Conservation (phyloP, 2,113 vertebrate genomes). For the Thymallus thymallus region DNA sequence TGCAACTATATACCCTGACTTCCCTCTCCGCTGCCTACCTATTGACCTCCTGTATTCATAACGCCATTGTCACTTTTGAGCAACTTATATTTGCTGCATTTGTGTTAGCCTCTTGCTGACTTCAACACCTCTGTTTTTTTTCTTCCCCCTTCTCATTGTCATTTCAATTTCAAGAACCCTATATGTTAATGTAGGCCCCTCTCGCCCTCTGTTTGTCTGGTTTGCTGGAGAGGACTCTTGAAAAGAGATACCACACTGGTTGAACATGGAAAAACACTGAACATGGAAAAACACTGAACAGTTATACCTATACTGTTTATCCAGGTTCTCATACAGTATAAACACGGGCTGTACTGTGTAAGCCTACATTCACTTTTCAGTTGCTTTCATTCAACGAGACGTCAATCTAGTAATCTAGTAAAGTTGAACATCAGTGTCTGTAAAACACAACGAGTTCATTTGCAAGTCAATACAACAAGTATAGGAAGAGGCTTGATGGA, state of each 20-base stretch:
- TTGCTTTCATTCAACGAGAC: too few relatives aligned
- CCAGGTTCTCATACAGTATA: too few relatives aligned
- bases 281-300: too few relatives aligned
- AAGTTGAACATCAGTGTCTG: too few relatives aligned
- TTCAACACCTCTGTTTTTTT: background rate
- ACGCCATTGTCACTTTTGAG: constrained; percentile 12
- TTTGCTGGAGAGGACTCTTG: background rate
- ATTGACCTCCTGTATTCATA: constrained; percentile 41
- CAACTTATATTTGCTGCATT: background rate
- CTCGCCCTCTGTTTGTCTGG: background rate
- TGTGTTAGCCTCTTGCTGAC: background rate
- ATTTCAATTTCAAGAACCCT: too few relatives aligned
- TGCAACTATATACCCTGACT: constrained; percentile 17
- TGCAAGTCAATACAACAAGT: too few relatives aligned
- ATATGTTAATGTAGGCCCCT: background rate
- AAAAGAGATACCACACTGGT: background rate
- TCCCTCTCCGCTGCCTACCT: constrained; percentile 32
- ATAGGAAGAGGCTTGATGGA: background rate
- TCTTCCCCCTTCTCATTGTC: background rate
- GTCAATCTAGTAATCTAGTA: too few relatives aligned
- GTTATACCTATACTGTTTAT: too few relatives aligned
- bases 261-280: background rate
- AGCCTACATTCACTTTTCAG: too few relatives aligned
- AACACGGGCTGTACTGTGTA: too few relatives aligned
- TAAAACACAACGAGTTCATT: too few relatives aligned